Conservation (phyloP, 2,888 invertebrate species). For the Cordilura impudica region DNA sequence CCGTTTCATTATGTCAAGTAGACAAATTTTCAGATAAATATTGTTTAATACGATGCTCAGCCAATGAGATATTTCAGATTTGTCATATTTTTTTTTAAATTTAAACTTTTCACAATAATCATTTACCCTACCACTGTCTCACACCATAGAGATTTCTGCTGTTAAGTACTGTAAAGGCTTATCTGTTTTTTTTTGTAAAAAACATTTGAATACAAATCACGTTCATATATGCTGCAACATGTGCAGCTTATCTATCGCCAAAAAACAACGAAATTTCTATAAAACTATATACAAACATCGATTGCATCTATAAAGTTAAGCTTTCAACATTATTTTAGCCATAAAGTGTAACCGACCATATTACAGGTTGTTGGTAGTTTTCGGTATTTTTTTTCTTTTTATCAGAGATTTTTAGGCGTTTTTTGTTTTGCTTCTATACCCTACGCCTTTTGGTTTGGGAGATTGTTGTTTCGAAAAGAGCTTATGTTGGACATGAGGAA, state of each 20-base stretch:
- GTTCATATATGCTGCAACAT: conserved; percentile 54
- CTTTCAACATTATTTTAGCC: conserved; percentile 56
- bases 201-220: conserved; percentile 61
- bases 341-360: conserved; percentile 53
- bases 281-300: conserved; percentile 23
- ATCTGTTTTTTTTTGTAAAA: conserved; percentile 30
- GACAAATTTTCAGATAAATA: no score
- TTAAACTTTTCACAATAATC: no score
- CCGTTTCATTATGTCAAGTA: no score
- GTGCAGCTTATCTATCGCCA: conserved; percentile 46
- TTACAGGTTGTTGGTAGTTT: conserved; percentile 45
- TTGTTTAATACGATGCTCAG: no score
- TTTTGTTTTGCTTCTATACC: not conserved
- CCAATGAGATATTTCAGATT: no score
- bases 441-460: not conserved
- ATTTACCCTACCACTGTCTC: conserved; percentile 1
- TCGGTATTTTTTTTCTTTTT: not conserved
- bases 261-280: conserved; percentile 29
- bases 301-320: conserved; percentile 48
- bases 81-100: no score
- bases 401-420: not conserved
- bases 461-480: no score
- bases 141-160: conserved; percentile 15
- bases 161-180: conserved; percentile 35
- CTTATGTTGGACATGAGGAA: no score